phyloP scores from a whole-genome alignment of 1,140 invertebrate genomes.

The Heterodera schachtii region DNA sequence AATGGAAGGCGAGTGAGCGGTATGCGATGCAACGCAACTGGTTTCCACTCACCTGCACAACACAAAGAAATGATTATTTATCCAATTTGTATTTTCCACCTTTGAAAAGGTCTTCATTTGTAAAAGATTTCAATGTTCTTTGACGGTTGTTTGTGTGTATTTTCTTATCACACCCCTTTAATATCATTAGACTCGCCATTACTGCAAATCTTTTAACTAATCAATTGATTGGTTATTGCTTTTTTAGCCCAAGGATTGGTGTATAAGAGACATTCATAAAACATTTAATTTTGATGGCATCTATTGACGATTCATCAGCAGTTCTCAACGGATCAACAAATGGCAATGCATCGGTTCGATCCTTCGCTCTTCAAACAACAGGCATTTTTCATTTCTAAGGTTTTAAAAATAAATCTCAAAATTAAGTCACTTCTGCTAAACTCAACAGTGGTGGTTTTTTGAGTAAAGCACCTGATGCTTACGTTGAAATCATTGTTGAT shows the following conservation, averaged over 20 bases:
- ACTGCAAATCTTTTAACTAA: too few relatives aligned
- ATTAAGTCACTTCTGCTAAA: conserved; percentile 43
- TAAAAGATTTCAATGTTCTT: too few relatives aligned
- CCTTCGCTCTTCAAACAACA: conserved; percentile 46
- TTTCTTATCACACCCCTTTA: not conserved
- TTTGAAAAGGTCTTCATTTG: not conserved
- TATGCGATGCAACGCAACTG: not conserved
- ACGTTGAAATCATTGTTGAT: conserved; percentile 51
- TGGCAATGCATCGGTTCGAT: not conserved
- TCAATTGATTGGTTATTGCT: not conserved
- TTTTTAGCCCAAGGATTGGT: not conserved
- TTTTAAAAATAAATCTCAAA: not conserved
- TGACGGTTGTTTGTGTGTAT: too few relatives aligned
- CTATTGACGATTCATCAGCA: conserved; percentile 22
- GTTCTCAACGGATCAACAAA: conserved; percentile 21
- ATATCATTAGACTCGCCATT: not conserved
- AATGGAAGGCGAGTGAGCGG: not conserved
- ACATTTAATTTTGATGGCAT: conserved; percentile 19
- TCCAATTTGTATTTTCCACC: too few relatives aligned
- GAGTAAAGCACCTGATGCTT: conserved; percentile 50
- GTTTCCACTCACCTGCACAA: not conserved
- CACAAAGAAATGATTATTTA: not conserved
- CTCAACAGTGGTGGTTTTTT: conserved; percentile 44
- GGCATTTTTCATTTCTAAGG: conserved; percentile 18
- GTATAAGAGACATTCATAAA: not conserved